These are phyloP conservation scores for Pseudolycoriella hygida DNA, from an alignment of 2,888 invertebrate species.

Conservation along the genomic window DNA sequence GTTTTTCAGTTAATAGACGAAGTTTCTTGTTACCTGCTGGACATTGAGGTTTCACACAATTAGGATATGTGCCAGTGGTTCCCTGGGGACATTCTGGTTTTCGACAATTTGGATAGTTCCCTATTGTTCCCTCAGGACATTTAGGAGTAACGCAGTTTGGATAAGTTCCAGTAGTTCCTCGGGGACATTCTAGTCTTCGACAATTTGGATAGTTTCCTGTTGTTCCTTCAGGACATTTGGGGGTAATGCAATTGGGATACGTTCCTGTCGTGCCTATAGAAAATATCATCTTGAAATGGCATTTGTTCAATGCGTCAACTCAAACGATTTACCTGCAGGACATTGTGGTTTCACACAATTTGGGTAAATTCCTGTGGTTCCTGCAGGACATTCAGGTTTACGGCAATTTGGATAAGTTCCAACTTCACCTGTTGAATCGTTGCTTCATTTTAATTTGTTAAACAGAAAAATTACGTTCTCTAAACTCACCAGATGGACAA, in stretches of 20 bases:
- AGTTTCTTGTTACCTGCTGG: too few relatives aligned
- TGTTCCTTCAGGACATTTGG: background rate
- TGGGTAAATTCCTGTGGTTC: background rate
- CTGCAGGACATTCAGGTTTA: conserved; percentile 1
- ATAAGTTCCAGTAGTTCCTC: background rate
- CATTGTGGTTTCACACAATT: background rate
- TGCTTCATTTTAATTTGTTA: too few relatives aligned
- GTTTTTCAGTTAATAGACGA: too few relatives aligned
- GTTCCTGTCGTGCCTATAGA: background rate
- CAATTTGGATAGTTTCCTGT: conserved; percentile 2
- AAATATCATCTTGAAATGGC: too few relatives aligned
- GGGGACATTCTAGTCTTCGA: background rate
- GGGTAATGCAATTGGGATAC: background rate
- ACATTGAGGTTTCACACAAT: background rate
- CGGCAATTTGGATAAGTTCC: conserved; percentile 2
- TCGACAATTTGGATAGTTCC: conserved; percentile 2
- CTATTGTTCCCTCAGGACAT: background rate
- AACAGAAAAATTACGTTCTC: too few relatives aligned
- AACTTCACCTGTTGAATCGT: too few relatives aligned
- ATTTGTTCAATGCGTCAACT: too few relatives aligned
- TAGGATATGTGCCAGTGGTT: background rate
- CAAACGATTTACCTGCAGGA: too few relatives aligned
- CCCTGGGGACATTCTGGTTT: conserved; percentile 2
- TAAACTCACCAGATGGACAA: conserved; percentile 1
- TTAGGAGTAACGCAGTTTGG: conserved; percentile 3